A percentile compares a stretch with the other conserved stretches of the same genome.
Conservation (phyloP, 2,113 vertebrate genomes). For the Delphinus delphis region DNA sequence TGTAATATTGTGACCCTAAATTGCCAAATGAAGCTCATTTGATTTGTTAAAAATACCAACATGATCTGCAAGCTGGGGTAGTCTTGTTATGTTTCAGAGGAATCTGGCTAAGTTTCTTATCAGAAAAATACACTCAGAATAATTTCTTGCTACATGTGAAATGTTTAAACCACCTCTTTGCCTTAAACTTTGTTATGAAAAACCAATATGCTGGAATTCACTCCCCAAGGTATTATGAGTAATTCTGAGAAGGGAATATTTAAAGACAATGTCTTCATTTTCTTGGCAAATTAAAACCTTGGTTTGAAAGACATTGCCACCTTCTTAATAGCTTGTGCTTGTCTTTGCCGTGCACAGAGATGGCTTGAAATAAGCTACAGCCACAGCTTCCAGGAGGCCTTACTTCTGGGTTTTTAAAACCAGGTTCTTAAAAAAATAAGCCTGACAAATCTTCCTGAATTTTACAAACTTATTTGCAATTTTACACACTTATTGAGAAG, state of each 20-base stretch:
- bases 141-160: conserved; percentile 25
- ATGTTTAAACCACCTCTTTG: neutral
- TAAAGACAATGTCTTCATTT: conserved; percentile 2
- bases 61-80: neutral
- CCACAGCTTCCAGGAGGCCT: neutral
- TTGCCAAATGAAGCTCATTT: conserved; percentile 38
- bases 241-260: neutral
- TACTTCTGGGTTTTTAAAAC: neutral
- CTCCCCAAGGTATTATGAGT: neutral
- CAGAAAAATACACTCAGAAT: conserved; percentile 32
- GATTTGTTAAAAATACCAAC: conserved; percentile 33
- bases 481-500: neutral
- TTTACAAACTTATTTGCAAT: neutral
- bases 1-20: neutral
- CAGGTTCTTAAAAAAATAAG: neutral
- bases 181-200: conserved; percentile 14
- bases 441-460: neutral
- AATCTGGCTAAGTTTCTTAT: neutral
- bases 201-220: neutral
- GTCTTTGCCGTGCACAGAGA: neutral
- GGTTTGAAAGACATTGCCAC: neutral
- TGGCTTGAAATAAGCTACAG: neutral
- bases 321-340: neutral
- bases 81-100: neutral
- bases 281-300: neutral